Base-by-base conservation (phyloP, 2,888 invertebrate genomes). In the Drosophila lutescens region DNA sequence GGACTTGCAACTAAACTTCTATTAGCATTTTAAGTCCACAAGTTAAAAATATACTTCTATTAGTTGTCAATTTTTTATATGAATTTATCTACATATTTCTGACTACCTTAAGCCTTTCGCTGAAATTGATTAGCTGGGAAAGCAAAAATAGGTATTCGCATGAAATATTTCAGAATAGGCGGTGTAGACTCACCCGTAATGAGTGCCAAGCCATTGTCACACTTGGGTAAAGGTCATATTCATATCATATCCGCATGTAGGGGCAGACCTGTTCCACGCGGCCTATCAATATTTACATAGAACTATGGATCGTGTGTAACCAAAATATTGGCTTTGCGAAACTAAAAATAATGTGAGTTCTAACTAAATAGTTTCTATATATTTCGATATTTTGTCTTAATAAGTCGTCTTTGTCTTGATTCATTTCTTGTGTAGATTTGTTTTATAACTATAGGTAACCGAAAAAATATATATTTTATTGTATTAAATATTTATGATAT, bases 201-300 rank as follows among this genome's bases (percentile, higher is more conserved):
- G 58, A 47, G 32, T 58, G 58, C 46, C 46, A 34, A 23, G 61
- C 7, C 46, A 38, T 58, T 61, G 61, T 61, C 26, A 8, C 13
- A 30, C 23, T 10, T 43, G n/a, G 15, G 7, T 20, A 66, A 82
- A 80, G 79, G 83, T 67, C 74, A 67, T 63, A 62, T 46, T 26
- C 26, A 26, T 26, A 26, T 44, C 36, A 59, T 61, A 55, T 34
- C 53, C 58, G 58, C 43, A 61, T 62, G 43, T 43, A 59, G 55
- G 63, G 59, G 53, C 43, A 13, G 46, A 71, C 60, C 55, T 78
- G 70, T 66, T 44, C 58, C 51, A 54, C 51, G 57, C 74, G 68
- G 62, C 68, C 81, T 82, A 85, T 88, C 85, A 86, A 76, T 89
- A 89, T 88, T 86, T 83, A 86, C 89, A 86, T 88, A 76, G 40